Percentiles rank a stretch among this genome's conserved stretches.
These are phyloP conservation scores for Hybos culiciformis DNA, from an alignment of 2,888 invertebrate genomes.

Conservation along the genomic window DNA sequence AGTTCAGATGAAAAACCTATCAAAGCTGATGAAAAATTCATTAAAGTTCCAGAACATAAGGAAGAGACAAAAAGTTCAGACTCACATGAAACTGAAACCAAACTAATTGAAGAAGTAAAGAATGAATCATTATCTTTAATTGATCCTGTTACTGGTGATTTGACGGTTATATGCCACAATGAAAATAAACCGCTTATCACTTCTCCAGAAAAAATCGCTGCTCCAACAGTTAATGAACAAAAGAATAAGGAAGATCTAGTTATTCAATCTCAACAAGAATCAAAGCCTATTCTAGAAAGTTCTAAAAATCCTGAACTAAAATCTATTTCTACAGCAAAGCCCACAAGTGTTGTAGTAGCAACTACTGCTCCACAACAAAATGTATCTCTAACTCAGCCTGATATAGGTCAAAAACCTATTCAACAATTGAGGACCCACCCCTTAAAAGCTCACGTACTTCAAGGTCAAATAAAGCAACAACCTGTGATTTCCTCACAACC, in stretches of 20 bases:
- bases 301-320: slow-evolving; percentile 7
- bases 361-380: slow-evolving; percentile 20
- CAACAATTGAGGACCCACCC: slow-evolving; percentile 38
- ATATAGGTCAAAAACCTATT: slow-evolving; percentile 15
- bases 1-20: slow-evolving; percentile 43
- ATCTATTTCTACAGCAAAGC: slow-evolving; percentile 16
- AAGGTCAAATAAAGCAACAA: slow-evolving; percentile 35
- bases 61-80: slow-evolving; percentile 14
- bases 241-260: not conserved
- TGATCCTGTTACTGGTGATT: slow-evolving; percentile 59
- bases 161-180: slow-evolving; percentile 51
- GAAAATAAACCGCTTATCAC: slow-evolving; percentile 1
- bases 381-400: slow-evolving; percentile 12
- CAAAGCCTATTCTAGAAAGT: slow-evolving; percentile 11
- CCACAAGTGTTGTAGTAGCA: slow-evolving; percentile 27
- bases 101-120: not conserved
- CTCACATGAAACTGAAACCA: slow-evolving; percentile 10
- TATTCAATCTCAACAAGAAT: slow-evolving; percentile 7
- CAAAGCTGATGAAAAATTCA: slow-evolving; percentile 15
- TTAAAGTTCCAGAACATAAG: slow-evolving; percentile 1
- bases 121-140: slow-evolving; percentile 42
- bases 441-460: slow-evolving; percentile 48
- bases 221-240: not conserved
- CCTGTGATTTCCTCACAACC: slow-evolving; percentile 13
- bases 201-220: not conserved